These are phyloP conservation scores for Streptopelia turtur DNA, from an alignment of 2,797 vertebrate species.

Conservation along the genomic window DNA sequence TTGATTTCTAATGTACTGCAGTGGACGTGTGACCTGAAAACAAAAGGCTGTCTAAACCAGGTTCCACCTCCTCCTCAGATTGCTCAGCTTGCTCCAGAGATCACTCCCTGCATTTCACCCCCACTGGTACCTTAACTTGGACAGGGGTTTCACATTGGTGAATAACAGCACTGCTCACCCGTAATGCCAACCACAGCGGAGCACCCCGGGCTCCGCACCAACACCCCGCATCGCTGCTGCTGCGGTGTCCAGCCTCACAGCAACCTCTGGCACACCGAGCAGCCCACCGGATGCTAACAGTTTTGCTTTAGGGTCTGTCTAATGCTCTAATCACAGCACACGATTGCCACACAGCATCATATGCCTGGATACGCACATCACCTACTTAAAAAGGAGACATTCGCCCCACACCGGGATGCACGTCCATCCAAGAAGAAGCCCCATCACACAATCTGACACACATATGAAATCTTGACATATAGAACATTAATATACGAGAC, in stretches of 20 bases:
- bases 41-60: background rate
- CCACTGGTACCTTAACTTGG: background rate
- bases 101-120: background rate
- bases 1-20: background rate
- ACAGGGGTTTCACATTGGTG: background rate
- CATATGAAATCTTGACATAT: fast-evolving
- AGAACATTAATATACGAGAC: no score
- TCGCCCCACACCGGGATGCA: fast-evolving
- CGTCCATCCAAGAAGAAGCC: background rate
- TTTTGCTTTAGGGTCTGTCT: background rate
- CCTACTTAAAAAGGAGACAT: background rate
- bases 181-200: background rate
- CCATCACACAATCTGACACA: background rate
- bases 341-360: background rate
- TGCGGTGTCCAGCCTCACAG: background rate
- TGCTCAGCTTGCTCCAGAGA: background rate
- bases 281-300: background rate
- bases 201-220: background rate
- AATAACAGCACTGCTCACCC: background rate
- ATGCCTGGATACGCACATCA: background rate
- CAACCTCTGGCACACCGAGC: background rate
- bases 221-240: background rate
- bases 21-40: constrained; percentile 1
- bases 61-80: background rate
- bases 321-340: background rate